These are phyloP conservation scores for Cyphomyrmex costatus DNA, from an alignment of 1,140 invertebrate species.

Conservation along the genomic window DNA sequence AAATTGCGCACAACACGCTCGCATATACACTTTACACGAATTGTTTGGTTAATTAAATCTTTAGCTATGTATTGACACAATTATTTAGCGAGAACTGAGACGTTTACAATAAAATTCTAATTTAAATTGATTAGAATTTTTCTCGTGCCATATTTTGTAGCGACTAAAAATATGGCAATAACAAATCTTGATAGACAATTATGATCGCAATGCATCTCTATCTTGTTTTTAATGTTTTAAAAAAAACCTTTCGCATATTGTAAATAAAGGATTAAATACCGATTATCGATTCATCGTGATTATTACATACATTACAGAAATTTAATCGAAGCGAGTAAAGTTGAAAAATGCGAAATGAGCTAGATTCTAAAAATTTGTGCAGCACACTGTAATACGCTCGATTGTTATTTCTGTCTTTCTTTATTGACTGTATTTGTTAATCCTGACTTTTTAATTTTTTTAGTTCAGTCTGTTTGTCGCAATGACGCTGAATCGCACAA, in stretches of 20 bases:
- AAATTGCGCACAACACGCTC: not conserved
- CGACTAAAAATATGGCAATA: not conserved
- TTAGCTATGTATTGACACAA: not conserved
- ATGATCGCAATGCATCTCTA: not conserved
- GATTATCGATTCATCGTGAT: conserved; percentile 59
- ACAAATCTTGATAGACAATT: not conserved
- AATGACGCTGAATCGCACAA: conserved; percentile 1
- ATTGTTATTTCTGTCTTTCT: conserved; percentile 19
- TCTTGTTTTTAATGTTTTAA: not conserved
- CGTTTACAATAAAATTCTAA: not conserved
- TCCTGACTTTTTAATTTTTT: conserved; percentile 5
- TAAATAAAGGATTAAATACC: conserved; percentile 18
- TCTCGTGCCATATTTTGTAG: not conserved
- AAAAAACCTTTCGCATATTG: not conserved
- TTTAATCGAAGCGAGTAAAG: conserved; percentile 68
- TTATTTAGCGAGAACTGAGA: not conserved
- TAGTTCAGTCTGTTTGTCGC: not conserved
- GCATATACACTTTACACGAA: not conserved
- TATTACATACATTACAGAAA: conserved; percentile 67
- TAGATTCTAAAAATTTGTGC: conserved; percentile 36
- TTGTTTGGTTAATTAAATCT: not conserved
- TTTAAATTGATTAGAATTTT: not conserved
- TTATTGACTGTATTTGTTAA: conserved; percentile 32
- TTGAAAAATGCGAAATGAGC: conserved; percentile 56
- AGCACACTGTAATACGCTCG: conserved; percentile 9